Percentiles rank a stretch among this genome's conserved stretches.
Conservation (phyloP, 2,888 invertebrate species). For the Peribatodes rhomboidaria region DNA sequence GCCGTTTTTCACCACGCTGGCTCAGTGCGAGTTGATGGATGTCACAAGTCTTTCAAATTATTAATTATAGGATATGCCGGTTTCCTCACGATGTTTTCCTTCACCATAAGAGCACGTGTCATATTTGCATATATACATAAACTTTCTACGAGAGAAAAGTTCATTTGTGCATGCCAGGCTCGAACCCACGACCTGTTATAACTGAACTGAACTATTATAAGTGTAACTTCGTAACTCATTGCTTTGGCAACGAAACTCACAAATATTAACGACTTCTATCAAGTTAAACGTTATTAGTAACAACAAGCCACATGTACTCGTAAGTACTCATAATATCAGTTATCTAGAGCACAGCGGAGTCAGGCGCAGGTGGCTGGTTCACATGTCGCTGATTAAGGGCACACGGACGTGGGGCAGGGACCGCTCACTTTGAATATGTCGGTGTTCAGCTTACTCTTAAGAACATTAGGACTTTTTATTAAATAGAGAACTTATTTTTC, state of each 20-base stretch:
- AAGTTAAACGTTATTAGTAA: conserved; percentile 16
- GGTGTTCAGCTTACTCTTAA: conserved; percentile 2
- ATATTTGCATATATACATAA: no score
- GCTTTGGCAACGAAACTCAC: no score
- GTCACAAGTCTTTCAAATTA: no score
- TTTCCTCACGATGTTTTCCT: no score
- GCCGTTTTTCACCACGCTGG: no score
- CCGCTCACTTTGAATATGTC: conserved; percentile 46
- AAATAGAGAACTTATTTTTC: no score
- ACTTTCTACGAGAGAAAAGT: no score
- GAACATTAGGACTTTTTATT: neutral
- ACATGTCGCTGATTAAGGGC: conserved; percentile 49
- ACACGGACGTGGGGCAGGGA: conserved; percentile 43
- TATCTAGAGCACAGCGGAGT: conserved; percentile 24
- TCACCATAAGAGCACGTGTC: no score
- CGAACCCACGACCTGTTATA: no score
- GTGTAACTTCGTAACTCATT: neutral
- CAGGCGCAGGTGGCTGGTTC: conserved; percentile 51
- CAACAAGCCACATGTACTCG: conserved; percentile 8
- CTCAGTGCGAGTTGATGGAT: no score
- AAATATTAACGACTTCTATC: conserved; percentile 16
- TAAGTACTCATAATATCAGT: conserved; percentile 15
- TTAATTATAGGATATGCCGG: no score
- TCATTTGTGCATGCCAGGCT: no score
- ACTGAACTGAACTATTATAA: neutral